Base-by-base conservation (phyloP, 2,113 vertebrate species). In the Aplodontia rufa region DNA sequence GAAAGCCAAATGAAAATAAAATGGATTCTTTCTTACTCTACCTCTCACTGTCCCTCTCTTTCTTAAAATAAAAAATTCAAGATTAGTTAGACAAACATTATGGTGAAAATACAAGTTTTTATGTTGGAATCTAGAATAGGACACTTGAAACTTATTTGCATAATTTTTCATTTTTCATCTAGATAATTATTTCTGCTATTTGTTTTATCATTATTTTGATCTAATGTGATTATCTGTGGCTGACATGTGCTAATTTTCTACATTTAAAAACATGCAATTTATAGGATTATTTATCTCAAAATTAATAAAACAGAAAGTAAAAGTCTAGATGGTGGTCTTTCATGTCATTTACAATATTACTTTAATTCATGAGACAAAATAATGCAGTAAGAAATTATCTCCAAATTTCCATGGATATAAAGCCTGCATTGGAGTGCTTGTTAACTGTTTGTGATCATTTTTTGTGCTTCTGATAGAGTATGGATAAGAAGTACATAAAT, bases 121-220 rank as follows among this genome's bases (percentile, higher is more conserved):
- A 42, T 40, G 12, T 13, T 76, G 30, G 62, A 74, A 42, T 88
- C 14, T 26, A 69, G 19, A 8, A 13, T 20, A 68, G 30, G 14
- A 62, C 37, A 30, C 7, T 66, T n/a, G 64, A 72, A 91, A 58
- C 3, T 53, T 76, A 12, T 42, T 28, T 22, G 3, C 5, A n/a
- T 62, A 11, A 60, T 0, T 5, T 45, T 81, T 71, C 13, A 28
- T 0, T 51, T 74, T 76, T 55, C 13, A 51, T n/a, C 19, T 74
- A 42, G 17, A 76, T 74, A 10, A 87, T 87, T 49, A 69, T 42
- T 91, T 92, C 9, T 75, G 40, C 82, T 90, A 12, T 97, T 74
- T 93, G 28, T 7, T 80, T 11, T 2, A 69, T 53, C 12, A 40
- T 8, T 69, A 2, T 53, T 83, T 87, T 87, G 14, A 55, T 76